Conservation (phyloP, 1,140 invertebrate genomes). For the Scaptodrosophila lebanonensis region DNA sequence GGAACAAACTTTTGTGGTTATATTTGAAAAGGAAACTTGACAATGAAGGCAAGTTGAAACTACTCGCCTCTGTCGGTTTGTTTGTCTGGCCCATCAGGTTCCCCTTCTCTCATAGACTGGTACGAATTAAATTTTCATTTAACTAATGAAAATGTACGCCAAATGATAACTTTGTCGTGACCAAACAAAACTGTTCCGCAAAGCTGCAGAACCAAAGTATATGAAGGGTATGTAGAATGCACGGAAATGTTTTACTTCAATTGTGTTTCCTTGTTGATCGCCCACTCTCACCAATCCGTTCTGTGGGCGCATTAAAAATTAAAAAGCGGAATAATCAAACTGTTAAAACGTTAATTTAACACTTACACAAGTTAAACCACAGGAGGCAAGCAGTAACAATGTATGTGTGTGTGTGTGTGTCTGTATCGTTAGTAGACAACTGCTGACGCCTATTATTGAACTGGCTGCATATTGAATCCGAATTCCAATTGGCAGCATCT, state of each 20-base stretch:
- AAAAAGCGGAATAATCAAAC: constrained; percentile 68
- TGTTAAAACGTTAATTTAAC: constrained; percentile 75
- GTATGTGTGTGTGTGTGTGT: constrained; percentile 37
- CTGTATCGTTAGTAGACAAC: not conserved
- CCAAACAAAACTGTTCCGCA: no score
- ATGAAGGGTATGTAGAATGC: constrained; percentile 1
- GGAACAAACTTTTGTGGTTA: constrained; percentile 59
- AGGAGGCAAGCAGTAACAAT: constrained; percentile 46
- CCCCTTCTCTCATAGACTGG: constrained; percentile 2
- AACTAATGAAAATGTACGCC: constrained; percentile 66
- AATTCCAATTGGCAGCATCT: constrained; percentile 67
- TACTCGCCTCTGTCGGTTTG: no score
- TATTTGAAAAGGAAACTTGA: constrained; percentile 66
- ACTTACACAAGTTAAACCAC: constrained; percentile 73
- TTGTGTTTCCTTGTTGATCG: constrained; percentile 6
- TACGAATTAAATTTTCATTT: constrained; percentile 64
- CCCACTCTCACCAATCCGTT: not conserved
- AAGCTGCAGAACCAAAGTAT: constrained; percentile 4
- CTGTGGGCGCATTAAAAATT: constrained; percentile 57
- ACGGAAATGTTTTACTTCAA: constrained; percentile 15
- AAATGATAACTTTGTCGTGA: constrained; percentile 25
- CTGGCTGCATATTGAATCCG: no score
- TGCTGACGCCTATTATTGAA: no score
- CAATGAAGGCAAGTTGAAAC: constrained; percentile 11
- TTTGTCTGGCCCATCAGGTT: constrained; percentile 1